Conservation (phyloP, 2,113 vertebrate genomes). For the Oophaga pumilio region DNA sequence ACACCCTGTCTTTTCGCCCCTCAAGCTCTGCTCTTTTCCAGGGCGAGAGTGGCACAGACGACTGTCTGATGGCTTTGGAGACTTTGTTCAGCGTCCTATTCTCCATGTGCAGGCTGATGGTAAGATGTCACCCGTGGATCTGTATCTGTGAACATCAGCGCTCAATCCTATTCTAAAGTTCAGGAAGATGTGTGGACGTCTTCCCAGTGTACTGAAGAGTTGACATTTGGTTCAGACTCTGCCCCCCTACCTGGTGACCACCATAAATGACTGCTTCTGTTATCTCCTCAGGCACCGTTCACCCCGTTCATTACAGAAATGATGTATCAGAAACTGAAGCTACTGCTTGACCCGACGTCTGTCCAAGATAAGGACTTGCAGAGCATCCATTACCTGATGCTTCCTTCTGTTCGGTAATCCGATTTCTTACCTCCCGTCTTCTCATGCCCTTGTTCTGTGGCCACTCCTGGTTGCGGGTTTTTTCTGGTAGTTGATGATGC, state of each 20-base stretch:
- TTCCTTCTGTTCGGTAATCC: constrained; percentile 85
- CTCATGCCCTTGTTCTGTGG: not conserved
- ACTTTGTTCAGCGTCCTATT: constrained; percentile 94
- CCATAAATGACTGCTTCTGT: not conserved
- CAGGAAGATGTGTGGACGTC: not conserved
- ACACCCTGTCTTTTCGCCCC: not conserved
- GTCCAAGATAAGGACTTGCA: constrained; percentile 85
- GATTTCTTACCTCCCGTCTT: not conserved
- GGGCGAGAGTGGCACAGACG: constrained; percentile 90
- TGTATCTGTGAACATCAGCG: not conserved
- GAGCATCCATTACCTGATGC: constrained; percentile 98
- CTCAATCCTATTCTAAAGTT: no score
- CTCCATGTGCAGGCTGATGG: constrained; percentile 97
- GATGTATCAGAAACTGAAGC: constrained; percentile 95
- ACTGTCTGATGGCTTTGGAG: constrained; percentile 91
- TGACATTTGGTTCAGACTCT: not conserved
- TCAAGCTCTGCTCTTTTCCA: constrained; percentile 61
- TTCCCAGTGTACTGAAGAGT: not conserved
- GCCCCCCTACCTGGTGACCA: not conserved
- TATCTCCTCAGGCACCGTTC: constrained; percentile 86
- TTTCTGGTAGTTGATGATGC: not conserved
- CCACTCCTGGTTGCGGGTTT: not conserved
- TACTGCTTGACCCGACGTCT: constrained; percentile 83
- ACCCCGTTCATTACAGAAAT: constrained; percentile 98
- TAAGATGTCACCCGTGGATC: constrained; percentile 69